Evolutionary conservation across 2,888 invertebrate species (phyloP), one percentile per base, ranked within the genome.

Genomic region (Harmothoe impar): DNA sequence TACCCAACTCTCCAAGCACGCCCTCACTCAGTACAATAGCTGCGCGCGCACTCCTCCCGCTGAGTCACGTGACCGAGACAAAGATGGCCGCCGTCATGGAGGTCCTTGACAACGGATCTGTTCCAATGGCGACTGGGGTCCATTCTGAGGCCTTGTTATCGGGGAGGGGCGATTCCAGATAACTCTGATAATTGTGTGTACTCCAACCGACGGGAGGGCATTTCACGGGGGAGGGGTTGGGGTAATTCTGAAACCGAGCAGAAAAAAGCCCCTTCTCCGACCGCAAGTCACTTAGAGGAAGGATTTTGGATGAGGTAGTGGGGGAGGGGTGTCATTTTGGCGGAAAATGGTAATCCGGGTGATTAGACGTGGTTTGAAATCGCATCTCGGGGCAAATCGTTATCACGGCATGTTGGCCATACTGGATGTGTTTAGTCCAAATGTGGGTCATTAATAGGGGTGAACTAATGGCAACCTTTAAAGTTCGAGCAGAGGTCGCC

Each of bases 11-110:
- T 35, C 81, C 35, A 33, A 35, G 20, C 81, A 20, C 23, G 1
- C 15, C 23, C 81, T 17, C n/a, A 43, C 81, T 33, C 35, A 5
- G 35, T 15, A 86, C 86, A 86, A 86, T 86, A 29, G 54, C 52
- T 12, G 23, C 81, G 52, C 25, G 86, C 86, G 86, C 86, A 29
- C 54, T 15, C 56, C 20, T 29, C 86, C 25, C 54, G 25, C 54
- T 86, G 86, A 86, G 86, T 86, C 86, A 86, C 86, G 86, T 86
- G 86, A 86, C 86, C 86, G 56, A 54, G 56, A 86, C 86, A 54
- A 86, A 54, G 52, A 86, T 54, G 86, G 86, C 81, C 12, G 86
- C 86, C 33, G 3, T n/a, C 52, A 15, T n/a, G 52, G 29, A 52
- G 56, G 86, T 86, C 86, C 86, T 86, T 56, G 86, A 86, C 86